Evolutionary conservation across 1,140 invertebrate species (phyloP).

Genomic region (Oedothorax gibbosus): DNA sequence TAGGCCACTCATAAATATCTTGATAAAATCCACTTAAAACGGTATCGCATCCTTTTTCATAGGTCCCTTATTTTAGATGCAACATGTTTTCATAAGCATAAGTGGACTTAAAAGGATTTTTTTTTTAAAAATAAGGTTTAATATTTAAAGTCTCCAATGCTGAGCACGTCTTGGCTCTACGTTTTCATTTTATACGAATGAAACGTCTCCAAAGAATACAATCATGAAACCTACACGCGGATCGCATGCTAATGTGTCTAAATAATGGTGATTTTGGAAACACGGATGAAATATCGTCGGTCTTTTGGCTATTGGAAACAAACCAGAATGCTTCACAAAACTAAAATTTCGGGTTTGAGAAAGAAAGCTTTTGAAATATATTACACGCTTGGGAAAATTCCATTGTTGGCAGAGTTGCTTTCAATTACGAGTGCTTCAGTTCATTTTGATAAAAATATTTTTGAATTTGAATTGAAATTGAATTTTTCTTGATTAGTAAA

Average conservation of each 20-base stretch:
- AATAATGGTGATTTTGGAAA: conserved; percentile 22
- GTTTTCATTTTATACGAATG: conserved; percentile 23
- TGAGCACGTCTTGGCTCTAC: conserved; percentile 7
- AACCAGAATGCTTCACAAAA: conserved; percentile 6
- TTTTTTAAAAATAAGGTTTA: neutral
- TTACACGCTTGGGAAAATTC: too few species aligned
- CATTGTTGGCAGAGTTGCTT: too few species aligned
- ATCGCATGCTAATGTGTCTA: conserved; percentile 1
- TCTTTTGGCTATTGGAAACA: neutral
- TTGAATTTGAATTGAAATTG: too few species aligned
- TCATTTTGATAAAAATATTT: too few species aligned
- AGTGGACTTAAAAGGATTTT: neutral
- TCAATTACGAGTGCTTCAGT: too few species aligned
- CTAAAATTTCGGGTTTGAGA: neutral
- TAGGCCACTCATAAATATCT: too few species aligned
- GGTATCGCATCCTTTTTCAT: neutral
- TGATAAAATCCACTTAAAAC: too few species aligned
- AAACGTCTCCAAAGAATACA: conserved; percentile 15
- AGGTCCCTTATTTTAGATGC: neutral
- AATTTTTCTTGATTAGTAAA: too few species aligned
- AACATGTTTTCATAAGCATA: neutral
- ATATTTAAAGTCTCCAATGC: neutral
- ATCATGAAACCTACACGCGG: conserved; percentile 6
- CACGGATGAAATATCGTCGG: conserved; percentile 9
- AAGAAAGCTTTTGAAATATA: too few species aligned